phyloP scores from a whole-genome alignment of 2,797 vertebrate species.

The Galaxias olidus region DNA sequence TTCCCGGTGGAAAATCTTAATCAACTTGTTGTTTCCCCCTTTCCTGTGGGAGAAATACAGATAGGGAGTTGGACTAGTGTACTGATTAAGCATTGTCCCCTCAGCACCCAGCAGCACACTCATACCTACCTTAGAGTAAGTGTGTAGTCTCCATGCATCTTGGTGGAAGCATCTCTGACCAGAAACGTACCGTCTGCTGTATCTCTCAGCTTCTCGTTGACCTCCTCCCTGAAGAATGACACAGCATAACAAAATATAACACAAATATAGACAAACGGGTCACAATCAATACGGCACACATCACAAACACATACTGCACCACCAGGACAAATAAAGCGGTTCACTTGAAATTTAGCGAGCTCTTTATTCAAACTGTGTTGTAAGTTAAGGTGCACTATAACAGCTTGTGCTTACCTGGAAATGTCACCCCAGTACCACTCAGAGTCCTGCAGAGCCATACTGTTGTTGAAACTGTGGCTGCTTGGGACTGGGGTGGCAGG shows the following conservation, averaged over 20 bases:
- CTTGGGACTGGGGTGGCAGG: constrained; percentile 73
- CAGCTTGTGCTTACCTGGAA: constrained; percentile 69
- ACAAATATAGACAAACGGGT: not conserved
- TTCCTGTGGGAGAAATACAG: constrained; percentile 77
- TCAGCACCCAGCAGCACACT: not conserved
- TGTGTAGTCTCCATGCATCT: constrained; percentile 98
- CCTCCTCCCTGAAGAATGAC: constrained; percentile 85
- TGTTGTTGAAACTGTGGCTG: constrained; percentile 94
- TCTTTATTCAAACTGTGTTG: too few relatives aligned
- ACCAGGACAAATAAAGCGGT: too few relatives aligned
- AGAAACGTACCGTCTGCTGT: constrained; percentile 96
- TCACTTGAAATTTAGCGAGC: too few relatives aligned
- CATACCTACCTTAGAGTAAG: constrained; percentile 87
- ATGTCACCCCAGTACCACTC: constrained; percentile 99
- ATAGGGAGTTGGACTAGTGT: too few relatives aligned
- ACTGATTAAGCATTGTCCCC: too few relatives aligned
- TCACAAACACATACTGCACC: not conserved
- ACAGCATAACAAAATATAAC: not conserved
- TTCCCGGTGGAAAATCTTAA: constrained; percentile 98
- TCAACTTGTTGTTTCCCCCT: constrained; percentile 98
- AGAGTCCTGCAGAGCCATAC: constrained; percentile 93
- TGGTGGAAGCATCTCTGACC: constrained; percentile 96
- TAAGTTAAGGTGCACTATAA: too few relatives aligned
- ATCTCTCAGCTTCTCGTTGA: constrained; percentile 97
- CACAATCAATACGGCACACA: too few relatives aligned